A percentile compares a stretch with the other conserved stretches of the same genome.
These are phyloP conservation scores for Iguana delicatissima DNA, from an alignment of 2,797 vertebrate genomes.

Conservation along the genomic window DNA sequence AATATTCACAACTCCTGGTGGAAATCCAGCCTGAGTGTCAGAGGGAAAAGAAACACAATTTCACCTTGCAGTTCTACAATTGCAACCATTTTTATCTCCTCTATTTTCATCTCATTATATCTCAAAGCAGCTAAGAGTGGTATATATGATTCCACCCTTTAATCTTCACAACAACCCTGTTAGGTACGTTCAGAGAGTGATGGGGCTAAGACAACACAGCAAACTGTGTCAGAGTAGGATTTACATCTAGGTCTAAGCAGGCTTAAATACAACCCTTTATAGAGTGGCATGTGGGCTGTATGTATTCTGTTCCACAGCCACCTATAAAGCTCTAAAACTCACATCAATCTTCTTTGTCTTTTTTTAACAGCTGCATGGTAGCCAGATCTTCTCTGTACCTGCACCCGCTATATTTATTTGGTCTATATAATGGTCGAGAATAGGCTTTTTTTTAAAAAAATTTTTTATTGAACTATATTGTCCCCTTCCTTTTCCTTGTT, in stretches of 20 bases:
- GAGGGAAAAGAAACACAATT: constrained; percentile 10
- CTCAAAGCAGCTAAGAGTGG: neutral
- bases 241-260: neutral
- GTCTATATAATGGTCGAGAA: no score
- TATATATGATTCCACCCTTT: no score
- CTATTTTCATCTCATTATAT: neutral
- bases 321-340: no score
- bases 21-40: constrained; percentile 86
- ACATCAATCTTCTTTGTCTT: neutral
- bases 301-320: neutral
- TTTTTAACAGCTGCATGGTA: no score
- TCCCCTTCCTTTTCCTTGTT: no score
- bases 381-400: no score
- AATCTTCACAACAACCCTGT: no score
- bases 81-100: neutral
- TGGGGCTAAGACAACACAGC: neutral
- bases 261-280: neutral
- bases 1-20: constrained; percentile 90
- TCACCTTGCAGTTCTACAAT: neutral
- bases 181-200: neutral
- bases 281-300: neutral
- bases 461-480: no score
- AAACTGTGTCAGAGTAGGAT: neutral
- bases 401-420: no score
- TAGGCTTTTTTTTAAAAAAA: no score